phyloP scores from a whole-genome alignment of 2,888 invertebrate genomes.

The Hirtodrosophila cameraria region DNA sequence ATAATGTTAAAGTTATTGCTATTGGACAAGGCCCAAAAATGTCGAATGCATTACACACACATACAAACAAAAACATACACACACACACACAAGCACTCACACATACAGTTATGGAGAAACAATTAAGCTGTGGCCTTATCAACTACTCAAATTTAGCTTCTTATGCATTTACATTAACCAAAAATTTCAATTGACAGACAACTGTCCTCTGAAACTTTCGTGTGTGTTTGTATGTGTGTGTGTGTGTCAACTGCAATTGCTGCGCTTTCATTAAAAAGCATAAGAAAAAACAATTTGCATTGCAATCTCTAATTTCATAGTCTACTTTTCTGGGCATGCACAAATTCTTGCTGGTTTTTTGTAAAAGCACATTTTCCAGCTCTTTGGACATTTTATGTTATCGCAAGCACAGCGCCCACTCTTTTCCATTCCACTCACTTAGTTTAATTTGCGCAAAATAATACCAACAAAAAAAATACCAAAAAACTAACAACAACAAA shows the following conservation, averaged over 20 bases:
- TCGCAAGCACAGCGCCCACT: too few species aligned
- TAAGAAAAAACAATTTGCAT: slow-evolving; percentile 55
- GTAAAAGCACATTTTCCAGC: slow-evolving; percentile 58
- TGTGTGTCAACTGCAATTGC: slow-evolving; percentile 16
- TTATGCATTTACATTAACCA: slow-evolving; percentile 43
- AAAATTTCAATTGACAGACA: slow-evolving; percentile 29
- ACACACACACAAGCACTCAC: slow-evolving; percentile 5
- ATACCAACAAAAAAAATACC: slow-evolving; percentile 19
- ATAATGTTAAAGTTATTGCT: slow-evolving; percentile 25
- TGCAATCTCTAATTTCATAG: slow-evolving; percentile 16
- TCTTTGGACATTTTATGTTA: slow-evolving; percentile 45
- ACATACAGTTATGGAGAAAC: not conserved
- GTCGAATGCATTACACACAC: not conserved
- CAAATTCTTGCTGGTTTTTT: slow-evolving; percentile 18
- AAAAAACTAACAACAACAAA: slow-evolving; percentile 13
- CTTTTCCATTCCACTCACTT: slow-evolving; percentile 68
- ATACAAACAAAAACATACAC: slow-evolving; percentile 2
- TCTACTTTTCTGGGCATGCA: slow-evolving; percentile 35
- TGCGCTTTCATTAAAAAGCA: slow-evolving; percentile 56
- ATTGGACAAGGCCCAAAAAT: slow-evolving; percentile 7
- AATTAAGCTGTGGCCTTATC: slow-evolving; percentile 7
- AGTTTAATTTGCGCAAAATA: slow-evolving; percentile 66
- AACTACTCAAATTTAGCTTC: slow-evolving; percentile 43
- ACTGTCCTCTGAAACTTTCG: slow-evolving; percentile 18
- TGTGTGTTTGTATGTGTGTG: not conserved